These are phyloP conservation scores for Pardosa pseudoannulata DNA, from an alignment of 2,888 invertebrate species.

Conservation along the genomic window DNA sequence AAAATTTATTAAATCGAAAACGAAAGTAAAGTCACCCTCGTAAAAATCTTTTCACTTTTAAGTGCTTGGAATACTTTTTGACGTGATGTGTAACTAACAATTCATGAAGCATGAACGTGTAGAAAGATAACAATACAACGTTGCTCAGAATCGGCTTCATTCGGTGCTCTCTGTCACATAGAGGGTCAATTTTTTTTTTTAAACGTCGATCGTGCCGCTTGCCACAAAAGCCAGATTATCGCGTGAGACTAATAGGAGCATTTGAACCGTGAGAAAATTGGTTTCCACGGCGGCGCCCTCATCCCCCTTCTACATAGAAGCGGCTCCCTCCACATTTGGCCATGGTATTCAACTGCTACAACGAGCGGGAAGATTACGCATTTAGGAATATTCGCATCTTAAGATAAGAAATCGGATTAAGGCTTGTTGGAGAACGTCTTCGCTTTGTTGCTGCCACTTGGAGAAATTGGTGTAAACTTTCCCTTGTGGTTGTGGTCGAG, in stretches of 20 bases:
- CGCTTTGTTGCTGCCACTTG: constrained; percentile 30
- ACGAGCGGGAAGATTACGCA: constrained; percentile 1
- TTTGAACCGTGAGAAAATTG: constrained; percentile 71
- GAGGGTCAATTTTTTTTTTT: constrained; percentile 21
- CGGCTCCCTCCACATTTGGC: constrained; percentile 14
- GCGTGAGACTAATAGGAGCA: constrained; percentile 62
- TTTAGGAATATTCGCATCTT: constrained; percentile 28
- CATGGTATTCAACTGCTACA: constrained; percentile 37
- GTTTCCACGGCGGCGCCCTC: constrained; percentile 40
- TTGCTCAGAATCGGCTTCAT: background rate
- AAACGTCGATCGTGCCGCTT: constrained; percentile 47
- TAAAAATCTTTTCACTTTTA: background rate
- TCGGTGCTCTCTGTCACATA: background rate
- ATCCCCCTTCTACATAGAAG: background rate
- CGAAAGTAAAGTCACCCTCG: background rate
- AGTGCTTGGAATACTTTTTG: background rate
- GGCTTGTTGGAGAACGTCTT: constrained; percentile 39
- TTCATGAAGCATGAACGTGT: background rate
- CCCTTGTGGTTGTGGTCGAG: constrained; percentile 33
- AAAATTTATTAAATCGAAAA: background rate
- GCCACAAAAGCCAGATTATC: constrained; percentile 70
- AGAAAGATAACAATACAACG: constrained; percentile 6
- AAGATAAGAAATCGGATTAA: constrained; percentile 59
- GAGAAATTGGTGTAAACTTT: constrained; percentile 44
- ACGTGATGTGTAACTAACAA: background rate